These are phyloP conservation scores for Drosophila azteca DNA, from an alignment of 1,140 invertebrate genomes.

Conservation along the genomic window DNA sequence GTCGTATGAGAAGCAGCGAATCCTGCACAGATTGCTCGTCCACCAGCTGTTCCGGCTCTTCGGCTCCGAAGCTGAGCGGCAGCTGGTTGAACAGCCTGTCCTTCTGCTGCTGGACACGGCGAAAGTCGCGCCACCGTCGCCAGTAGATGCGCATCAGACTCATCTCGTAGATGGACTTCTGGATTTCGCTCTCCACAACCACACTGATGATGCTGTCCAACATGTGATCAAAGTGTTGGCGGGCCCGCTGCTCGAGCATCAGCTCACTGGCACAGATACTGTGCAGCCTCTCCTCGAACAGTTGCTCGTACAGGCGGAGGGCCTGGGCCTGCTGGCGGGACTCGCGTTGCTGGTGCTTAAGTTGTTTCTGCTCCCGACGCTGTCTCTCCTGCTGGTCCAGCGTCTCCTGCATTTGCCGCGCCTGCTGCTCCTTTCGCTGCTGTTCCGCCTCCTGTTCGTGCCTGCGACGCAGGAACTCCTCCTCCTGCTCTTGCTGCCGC, in stretches of 20 bases:
- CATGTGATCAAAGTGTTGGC: conserved; percentile 32
- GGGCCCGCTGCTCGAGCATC: not conserved
- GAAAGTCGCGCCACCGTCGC: conserved; percentile 58
- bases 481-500: conserved; percentile 1
- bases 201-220: conserved; percentile 52
- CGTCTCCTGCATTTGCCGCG: not conserved
- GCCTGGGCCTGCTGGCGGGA: not conserved
- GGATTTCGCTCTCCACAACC: conserved; percentile 1
- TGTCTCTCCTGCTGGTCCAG: conserved; percentile 2
- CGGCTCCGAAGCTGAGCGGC: conserved; percentile 53
- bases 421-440: not conserved
- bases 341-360: conserved; percentile 6
- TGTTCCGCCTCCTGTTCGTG: conserved; percentile 2
- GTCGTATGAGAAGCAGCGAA: conserved; percentile 60
- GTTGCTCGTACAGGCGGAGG: conserved; percentile 28
- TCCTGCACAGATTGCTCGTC: conserved; percentile 11
- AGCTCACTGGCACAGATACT: conserved; percentile 34
- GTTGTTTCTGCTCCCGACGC: not conserved
- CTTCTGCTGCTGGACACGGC: conserved; percentile 50
- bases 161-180: conserved; percentile 39
- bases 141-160: conserved; percentile 44
- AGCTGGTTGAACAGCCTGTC: conserved; percentile 47
- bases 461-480: conserved; percentile 8
- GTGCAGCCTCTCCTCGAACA: conserved; percentile 15
- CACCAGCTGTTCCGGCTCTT: conserved; percentile 9